A percentile compares a stretch with the other conserved stretches of the same genome.
Evolutionary conservation across 2,888 invertebrate species (phyloP).

Genomic region (Eupithecia subfuscata): DNA sequence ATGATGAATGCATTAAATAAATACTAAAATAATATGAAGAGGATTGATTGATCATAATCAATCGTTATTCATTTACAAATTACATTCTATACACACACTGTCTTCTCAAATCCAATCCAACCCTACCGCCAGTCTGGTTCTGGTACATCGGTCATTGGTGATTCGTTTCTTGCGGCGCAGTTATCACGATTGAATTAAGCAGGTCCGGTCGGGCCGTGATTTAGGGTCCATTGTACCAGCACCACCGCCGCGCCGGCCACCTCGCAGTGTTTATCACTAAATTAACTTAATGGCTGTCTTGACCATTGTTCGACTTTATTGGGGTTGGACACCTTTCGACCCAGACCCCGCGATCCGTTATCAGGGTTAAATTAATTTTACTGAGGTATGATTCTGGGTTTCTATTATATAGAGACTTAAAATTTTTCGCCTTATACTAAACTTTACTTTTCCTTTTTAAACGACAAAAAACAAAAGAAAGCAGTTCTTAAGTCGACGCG

Average conservation of each 20-base stretch:
- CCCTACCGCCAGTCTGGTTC: slow-evolving; percentile 52
- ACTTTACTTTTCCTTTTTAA: neutral
- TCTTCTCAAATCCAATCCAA: slow-evolving; percentile 39
- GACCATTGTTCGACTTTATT: slow-evolving; percentile 49
- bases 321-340: slow-evolving; percentile 4
- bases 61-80: neutral
- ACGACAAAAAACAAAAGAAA: neutral
- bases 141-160: slow-evolving; percentile 76
- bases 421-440: neutral
- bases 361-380: neutral
- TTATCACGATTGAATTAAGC: slow-evolving; percentile 84
- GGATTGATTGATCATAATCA: no score
- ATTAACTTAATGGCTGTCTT: slow-evolving; percentile 20
- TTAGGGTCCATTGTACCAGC: slow-evolving; percentile 56
- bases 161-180: slow-evolving; percentile 81
- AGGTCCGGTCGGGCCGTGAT: slow-evolving; percentile 67
- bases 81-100: neutral
- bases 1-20: no score
- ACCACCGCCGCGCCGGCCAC: slow-evolving; percentile 26
- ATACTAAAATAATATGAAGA: neutral
- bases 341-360: neutral
- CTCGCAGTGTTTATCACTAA: slow-evolving; percentile 26
- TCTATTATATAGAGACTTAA: neutral
- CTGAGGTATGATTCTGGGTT: neutral
- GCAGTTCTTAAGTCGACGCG: neutral